A percentile compares a stretch with the other conserved stretches of the same genome.
Conservation (phyloP, 2,888 invertebrate species). For the Mythimna albipuncta region DNA sequence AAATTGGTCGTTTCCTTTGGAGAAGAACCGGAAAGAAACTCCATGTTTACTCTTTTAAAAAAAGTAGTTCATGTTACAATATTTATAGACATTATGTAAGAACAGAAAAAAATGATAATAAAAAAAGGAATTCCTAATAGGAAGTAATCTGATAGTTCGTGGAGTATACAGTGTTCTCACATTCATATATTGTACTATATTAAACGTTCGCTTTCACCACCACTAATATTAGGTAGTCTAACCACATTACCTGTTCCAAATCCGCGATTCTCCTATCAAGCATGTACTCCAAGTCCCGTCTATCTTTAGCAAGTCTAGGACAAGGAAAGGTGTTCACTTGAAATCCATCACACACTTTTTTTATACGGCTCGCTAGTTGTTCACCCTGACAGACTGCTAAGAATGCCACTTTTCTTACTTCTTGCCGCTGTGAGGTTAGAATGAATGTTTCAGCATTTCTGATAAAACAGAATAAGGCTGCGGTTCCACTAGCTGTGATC, state of each 20-base stretch:
- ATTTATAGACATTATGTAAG: no score
- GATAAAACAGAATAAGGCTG: not conserved
- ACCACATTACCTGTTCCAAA: slow-evolving; percentile 91
- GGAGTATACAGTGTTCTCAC: no score
- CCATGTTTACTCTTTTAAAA: no score
- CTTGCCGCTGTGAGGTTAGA: slow-evolving; percentile 91
- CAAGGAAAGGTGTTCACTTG: slow-evolving; percentile 96
- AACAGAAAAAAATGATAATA: no score
- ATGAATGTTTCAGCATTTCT: not conserved
- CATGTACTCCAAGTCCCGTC: slow-evolving; percentile 94
- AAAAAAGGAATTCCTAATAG: no score
- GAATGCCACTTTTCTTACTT: slow-evolving; percentile 96
- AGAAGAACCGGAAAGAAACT: no score
- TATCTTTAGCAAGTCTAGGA: slow-evolving; percentile 94
- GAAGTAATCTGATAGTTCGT: no score
- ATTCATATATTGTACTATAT: no score
- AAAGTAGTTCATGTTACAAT: no score
- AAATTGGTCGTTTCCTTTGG: no score
- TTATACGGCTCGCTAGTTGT: slow-evolving; percentile 94
- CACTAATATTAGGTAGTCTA: no score
- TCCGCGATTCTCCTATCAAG: slow-evolving; percentile 95
- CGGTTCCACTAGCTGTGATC: not conserved
- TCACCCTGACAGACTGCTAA: slow-evolving; percentile 96
- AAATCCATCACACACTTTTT: slow-evolving; percentile 97
- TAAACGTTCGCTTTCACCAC: no score